Evolutionary conservation across 1,140 invertebrate species (phyloP).

Genomic region (Meloidogyne exigua): DNA sequence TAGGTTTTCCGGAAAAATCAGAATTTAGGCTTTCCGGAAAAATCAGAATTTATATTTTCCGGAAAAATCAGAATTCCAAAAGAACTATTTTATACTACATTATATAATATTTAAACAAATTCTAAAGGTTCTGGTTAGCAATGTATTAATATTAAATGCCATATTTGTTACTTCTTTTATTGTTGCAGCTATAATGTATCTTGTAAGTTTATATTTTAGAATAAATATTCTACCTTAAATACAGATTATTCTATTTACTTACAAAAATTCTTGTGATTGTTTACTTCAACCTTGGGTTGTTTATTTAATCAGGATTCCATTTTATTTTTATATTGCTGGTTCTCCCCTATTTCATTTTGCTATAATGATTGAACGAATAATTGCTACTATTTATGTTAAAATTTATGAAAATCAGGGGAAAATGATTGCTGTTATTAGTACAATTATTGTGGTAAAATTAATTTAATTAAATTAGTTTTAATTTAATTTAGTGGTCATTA

Average conservation of each 20-base stretch:
- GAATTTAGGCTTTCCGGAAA: too few species aligned
- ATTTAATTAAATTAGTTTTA: neutral
- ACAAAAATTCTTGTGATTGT: constrained; percentile 18
- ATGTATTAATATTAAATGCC: neutral
- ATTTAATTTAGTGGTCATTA: constrained; percentile 1
- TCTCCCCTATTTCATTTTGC: constrained; percentile 20
- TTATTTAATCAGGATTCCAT: constrained; percentile 16
- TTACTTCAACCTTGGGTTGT: constrained; percentile 18
- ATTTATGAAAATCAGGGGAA: constrained; percentile 19
- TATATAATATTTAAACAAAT: neutral
- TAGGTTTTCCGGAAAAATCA: too few species aligned
- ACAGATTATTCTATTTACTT: constrained; percentile 4
- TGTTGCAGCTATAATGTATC: neutral
- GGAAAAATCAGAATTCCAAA: too few species aligned
- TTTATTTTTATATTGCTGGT: constrained; percentile 18
- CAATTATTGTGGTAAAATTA: constrained; percentile 5
- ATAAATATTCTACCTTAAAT: too few species aligned
- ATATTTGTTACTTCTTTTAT: constrained; percentile 9
- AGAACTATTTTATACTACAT: too few species aligned
- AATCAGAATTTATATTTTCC: too few species aligned
- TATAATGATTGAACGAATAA: constrained; percentile 18
- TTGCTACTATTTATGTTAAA: constrained; percentile 16
- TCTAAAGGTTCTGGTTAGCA: constrained; percentile 1
- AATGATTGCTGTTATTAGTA: constrained; percentile 3
- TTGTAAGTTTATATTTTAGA: constrained; percentile 12